Conservation (phyloP, 92 coral and sea anemone species). For the Hydrozoanthus gracilis region DNA sequence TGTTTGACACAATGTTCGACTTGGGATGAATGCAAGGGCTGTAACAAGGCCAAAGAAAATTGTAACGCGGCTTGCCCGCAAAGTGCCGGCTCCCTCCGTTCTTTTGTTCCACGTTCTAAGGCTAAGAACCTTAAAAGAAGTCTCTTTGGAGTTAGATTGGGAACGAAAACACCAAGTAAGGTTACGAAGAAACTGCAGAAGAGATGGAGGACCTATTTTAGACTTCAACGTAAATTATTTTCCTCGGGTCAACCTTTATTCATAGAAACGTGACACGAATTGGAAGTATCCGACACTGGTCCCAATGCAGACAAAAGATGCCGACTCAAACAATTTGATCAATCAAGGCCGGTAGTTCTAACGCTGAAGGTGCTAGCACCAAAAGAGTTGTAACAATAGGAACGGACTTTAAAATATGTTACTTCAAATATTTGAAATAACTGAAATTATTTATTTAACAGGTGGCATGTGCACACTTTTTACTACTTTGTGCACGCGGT, state of each 20-base stretch:
- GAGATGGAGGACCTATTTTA: constrained; percentile 11
- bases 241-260: background rate
- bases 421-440: no score
- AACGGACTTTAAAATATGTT: no score
- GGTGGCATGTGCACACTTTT: no score
- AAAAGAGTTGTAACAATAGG: no score
- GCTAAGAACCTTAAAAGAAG: background rate
- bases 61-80: background rate
- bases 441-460: no score
- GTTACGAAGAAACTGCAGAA: constrained; percentile 8
- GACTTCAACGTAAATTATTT: constrained; percentile 22
- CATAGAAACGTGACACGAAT: no score
- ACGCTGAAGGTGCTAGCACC: no score
- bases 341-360: no score
- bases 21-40: constrained; percentile 9
- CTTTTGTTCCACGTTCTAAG: background rate
- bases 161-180: background rate
- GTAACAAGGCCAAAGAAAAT: background rate
- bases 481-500: no score
- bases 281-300: no score
- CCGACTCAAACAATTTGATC: no score
- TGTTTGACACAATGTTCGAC: background rate
- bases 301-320: no score
- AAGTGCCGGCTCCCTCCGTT: background rate
- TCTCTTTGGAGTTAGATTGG: background rate